Base-by-base conservation (phyloP, 1,140 invertebrate species). In the Planococcus citri region DNA sequence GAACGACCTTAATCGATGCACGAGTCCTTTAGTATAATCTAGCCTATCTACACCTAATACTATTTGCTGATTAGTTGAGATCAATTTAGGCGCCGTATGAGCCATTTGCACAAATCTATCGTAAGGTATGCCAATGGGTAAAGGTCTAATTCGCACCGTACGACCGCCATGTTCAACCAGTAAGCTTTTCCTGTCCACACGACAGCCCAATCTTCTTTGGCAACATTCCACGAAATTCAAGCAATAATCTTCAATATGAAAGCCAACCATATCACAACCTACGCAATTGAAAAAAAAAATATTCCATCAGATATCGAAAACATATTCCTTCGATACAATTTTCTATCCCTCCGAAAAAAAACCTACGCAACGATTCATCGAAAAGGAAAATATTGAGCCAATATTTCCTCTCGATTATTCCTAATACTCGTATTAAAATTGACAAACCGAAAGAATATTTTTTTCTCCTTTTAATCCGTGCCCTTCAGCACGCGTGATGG, bases 201-300 rank as follows among this genome's bases (percentile, higher is more conserved):
- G 85, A 74, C 91, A 92, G 64, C 91, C 91, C 21, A 94, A 81
- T 73, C 89, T 85, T 70, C 91, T 83, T 77, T 93, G 90, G 77
- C 91, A 94, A 75, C 91, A 94, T 75, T 95, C 91, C 10, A 94
- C 90, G 74, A 94, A 94, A 77, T 94, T 94, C 57, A 93, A 79
- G 74, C 91, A 93, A 76, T 95, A 94, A 75, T 94, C 91, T 70
- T 90, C 88, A 73, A 94, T 93, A 75, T 95, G 92, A 75, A 95
- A 95, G 60, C 91, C 92, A 57, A 95, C 89, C 86, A 94, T 88
- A 77, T 94, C 92, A 78, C 90, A 94, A 73, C 90, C 88, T 86
- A 76, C 22, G 41, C 29, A 33, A 33, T 33, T 33, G 29, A 33
- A 78, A 78, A 21, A 60, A 72, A 38, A 14, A 73, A 1, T 70